These are phyloP conservation scores for Equus quagga DNA, from an alignment of 2,113 vertebrate species.

Conservation along the genomic window DNA sequence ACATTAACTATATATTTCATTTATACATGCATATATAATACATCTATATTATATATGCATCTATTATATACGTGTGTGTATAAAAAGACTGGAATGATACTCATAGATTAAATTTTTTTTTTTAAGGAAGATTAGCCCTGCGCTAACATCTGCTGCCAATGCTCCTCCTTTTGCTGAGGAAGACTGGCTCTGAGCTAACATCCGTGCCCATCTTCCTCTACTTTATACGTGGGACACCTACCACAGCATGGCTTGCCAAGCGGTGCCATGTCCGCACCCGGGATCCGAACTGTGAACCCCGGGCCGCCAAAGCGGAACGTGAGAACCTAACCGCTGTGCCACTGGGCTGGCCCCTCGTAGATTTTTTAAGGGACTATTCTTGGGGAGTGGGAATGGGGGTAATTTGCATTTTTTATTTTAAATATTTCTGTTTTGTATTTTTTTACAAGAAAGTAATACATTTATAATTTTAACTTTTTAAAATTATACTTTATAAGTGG, in stretches of 20 bases:
- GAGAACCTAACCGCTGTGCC: no score
- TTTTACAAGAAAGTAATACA: neutral
- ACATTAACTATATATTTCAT: neutral
- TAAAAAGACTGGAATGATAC: neutral
- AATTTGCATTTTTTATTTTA: slow-evolving; percentile 39
- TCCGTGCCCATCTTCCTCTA: no score
- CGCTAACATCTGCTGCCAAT: no score
- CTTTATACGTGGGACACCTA: no score
- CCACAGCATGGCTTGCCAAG: no score
- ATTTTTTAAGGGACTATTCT: neutral
- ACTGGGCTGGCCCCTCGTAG: no score
- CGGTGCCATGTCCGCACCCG: no score
- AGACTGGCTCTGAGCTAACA: no score
- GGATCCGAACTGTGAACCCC: no score
- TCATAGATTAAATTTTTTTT: neutral
- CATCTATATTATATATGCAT: neutral
- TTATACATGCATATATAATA: neutral
- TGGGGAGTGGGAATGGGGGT: neutral
- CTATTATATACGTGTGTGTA: neutral
- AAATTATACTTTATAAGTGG: neutral
- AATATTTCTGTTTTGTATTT: neutral
- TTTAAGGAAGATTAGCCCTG: no score
- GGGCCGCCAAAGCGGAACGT: no score
- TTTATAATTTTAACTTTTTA: neutral
- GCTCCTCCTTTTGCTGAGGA: no score